Conservation (phyloP, 2,113 vertebrate genomes). For the Sporophila hypoxantha region DNA sequence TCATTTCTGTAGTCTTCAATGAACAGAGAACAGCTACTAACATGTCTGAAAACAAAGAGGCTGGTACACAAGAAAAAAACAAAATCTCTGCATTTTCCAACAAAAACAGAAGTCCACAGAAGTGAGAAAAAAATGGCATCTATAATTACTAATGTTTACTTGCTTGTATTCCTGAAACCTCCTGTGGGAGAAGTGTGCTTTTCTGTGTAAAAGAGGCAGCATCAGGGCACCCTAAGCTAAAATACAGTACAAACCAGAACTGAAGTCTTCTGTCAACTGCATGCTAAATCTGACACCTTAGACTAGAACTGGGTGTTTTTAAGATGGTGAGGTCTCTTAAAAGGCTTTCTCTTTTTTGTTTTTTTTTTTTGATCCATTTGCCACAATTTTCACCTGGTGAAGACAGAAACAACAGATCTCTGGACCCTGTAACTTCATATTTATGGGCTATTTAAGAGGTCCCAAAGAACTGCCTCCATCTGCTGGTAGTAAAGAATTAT, state of each 20-base stretch:
- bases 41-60: not conserved
- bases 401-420: not conserved
- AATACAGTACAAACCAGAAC: not conserved
- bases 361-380: not conserved
- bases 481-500: not conserved
- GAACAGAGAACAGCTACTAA: not conserved
- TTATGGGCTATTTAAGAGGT: not conserved
- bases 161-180: not conserved
- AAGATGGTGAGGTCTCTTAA: not conserved
- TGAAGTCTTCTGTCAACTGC: not conserved
- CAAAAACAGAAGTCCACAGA: not conserved
- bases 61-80: not conserved
- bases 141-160: not conserved
- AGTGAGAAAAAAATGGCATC: not conserved
- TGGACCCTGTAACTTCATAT: not conserved
- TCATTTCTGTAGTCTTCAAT: not conserved
- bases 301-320: not conserved
- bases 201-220: not conserved
- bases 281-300: not conserved
- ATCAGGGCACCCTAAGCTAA: not conserved
- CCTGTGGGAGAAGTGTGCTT: not conserved
- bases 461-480: slow-evolving; percentile 2
- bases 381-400: not conserved
- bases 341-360: not conserved
- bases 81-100: not conserved